Base-by-base conservation (phyloP, 2,888 invertebrate genomes). In the Eupithecia centaureata region DNA sequence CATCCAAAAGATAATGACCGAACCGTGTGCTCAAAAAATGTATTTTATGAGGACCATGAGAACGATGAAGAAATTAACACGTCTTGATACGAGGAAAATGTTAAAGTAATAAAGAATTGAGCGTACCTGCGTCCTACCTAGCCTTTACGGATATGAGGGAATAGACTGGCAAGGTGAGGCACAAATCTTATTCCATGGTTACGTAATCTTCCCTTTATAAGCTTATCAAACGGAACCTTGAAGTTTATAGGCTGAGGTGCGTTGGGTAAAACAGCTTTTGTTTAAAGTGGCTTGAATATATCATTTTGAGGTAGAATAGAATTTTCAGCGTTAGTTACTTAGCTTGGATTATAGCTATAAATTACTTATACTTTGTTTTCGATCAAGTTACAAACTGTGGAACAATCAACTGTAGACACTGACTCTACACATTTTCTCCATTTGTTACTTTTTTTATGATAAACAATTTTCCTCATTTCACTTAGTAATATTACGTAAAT, bases 101-200 rank as follows among this genome's bases (percentile, higher is more conserved):
- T 28, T 25, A 52, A 1, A 42, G 56, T 51, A 47, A 22, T 52
- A 30, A 51, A 51, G 18, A 22, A 60, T 27, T 28, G 18, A 65
- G 25, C 52, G 63, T 22, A 54, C 68, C 68, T 57, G 60, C 56
- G 64, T 68, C 58, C 38, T 30, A 35, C 57, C 30, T 65, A 47
- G n/a, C 47, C 30, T 65, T 78, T 76, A 72, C 71, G 70, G 78
- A 78, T 79, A 82, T 76, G 73, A 70, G 65, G 70, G 61, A 42
- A 65, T 68, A 71, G 77, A 73, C 74, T 73, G 75, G 72, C 71
- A 70, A 67, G 68, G 67, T 67, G 60, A 64, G 59, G 56, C 57
- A 63, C 68, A 68, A 60, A 71, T 71, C 71, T 73, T 68, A 65
- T 32, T 54, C 61, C 58, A 58, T 59, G 65, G 52, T 67, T 62